phyloP scores from a whole-genome alignment of 2,888 invertebrate genomes.

The Formica aserva region DNA sequence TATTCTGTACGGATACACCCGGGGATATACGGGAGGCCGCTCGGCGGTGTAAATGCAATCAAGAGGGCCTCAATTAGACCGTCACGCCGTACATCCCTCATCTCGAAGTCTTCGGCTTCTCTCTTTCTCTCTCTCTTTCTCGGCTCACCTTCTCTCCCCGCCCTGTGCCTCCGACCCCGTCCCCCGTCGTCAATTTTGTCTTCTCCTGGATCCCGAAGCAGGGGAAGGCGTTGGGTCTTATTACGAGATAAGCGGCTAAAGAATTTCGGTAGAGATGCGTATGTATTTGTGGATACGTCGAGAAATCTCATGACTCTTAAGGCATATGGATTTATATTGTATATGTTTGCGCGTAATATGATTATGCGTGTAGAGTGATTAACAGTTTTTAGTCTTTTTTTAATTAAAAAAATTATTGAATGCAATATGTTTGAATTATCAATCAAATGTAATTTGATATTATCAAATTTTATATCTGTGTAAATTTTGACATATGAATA shows the following conservation, averaged over 20 bases:
- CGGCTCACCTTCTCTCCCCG: not conserved
- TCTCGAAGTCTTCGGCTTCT: constrained; percentile 74
- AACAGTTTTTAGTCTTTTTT: not conserved
- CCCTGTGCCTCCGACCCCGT: constrained; percentile 12
- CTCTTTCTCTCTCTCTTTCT: constrained; percentile 65
- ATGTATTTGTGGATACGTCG: not conserved
- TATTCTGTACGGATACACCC: constrained; percentile 64
- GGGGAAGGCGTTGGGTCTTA: constrained; percentile 29
- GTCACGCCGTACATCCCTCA: constrained; percentile 84
- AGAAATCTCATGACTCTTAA: not conserved
- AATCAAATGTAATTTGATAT: not conserved
- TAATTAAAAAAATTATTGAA: not conserved
- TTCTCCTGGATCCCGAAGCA: constrained; percentile 9
- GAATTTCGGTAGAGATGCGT: not conserved
- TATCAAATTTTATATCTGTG: not conserved
- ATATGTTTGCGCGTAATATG: not conserved
- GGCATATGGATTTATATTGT: not conserved
- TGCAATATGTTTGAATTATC: not conserved
- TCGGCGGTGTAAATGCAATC: constrained; percentile 84
- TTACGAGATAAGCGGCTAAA: constrained; percentile 30
- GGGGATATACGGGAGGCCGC: constrained; percentile 77
- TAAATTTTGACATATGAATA: not conserved
- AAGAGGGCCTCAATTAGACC: constrained; percentile 84
- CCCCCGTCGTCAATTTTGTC: constrained; percentile 43
- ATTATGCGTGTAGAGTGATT: not conserved